Conservation (phyloP, 2,797 vertebrate species). For the Eleutherodactylus coqui region DNA sequence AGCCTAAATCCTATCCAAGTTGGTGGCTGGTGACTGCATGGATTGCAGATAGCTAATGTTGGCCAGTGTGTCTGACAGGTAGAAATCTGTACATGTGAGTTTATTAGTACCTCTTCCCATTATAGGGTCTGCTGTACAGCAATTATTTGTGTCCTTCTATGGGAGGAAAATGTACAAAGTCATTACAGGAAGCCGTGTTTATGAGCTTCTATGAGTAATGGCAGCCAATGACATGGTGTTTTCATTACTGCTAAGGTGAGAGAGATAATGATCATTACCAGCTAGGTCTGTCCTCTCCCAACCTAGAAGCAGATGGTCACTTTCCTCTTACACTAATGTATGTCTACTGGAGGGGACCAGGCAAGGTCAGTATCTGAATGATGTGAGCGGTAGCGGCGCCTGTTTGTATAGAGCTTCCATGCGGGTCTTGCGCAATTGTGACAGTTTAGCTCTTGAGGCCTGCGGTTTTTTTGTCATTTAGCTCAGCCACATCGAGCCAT, state of each 20-base stretch:
- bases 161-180: neutral
- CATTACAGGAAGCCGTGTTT: conserved; percentile 9
- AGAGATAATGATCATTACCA: conserved; percentile 38
- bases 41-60: no score
- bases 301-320: conserved; percentile 57
- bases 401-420: conserved; percentile 3
- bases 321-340: conserved; percentile 40
- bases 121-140: neutral
- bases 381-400: conserved; percentile 14
- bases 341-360: conserved; percentile 22
- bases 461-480: conserved; percentile 31
- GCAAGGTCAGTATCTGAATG: conserved; percentile 47
- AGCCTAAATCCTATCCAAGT: no score
- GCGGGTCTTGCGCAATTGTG: neutral
- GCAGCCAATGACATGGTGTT: conserved; percentile 11
- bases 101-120: neutral
- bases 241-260: conserved; percentile 47
- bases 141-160: neutral
- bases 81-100: conserved; percentile 8
- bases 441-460: neutral
- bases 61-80: neutral
- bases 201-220: conserved; percentile 31
- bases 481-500: neutral
- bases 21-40: no score
- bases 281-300: neutral